Evolutionary conservation across 1,140 invertebrate genomes (phyloP).

Genomic region (Chrysoperla carnea): DNA sequence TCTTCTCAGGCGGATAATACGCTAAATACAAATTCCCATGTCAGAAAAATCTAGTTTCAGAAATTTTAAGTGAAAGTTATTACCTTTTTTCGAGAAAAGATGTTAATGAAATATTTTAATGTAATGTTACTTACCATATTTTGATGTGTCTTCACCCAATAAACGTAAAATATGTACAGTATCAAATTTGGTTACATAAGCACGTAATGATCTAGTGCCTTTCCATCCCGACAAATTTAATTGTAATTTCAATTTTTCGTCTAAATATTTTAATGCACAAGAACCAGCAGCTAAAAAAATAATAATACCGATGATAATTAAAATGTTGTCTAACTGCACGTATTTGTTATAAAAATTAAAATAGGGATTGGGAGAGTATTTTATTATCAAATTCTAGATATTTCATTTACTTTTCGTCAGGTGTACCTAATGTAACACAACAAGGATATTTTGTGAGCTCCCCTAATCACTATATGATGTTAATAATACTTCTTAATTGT

Average conservation of each 20-base stretch:
- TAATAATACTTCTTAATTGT: no score
- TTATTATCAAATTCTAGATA: no score
- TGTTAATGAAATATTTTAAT: no score
- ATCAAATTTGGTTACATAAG: slow-evolving; percentile 68
- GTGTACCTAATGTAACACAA: no score
- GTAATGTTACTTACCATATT: slow-evolving; percentile 51
- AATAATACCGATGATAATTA: slow-evolving; percentile 3
- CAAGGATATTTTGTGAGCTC: no score
- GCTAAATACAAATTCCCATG: no score
- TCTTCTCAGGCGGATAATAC: no score
- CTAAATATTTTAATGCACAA: slow-evolving; percentile 53
- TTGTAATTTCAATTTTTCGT: slow-evolving; percentile 30
- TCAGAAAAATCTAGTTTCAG: no score
- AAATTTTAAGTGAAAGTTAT: no score
- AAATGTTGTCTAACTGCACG: slow-evolving; percentile 1
- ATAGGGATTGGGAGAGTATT: neutral
- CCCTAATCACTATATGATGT: no score
- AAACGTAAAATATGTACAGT: slow-evolving; percentile 71
- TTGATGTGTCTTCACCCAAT: slow-evolving; percentile 63
- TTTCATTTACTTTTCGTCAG: no score
- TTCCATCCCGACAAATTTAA: slow-evolving; percentile 77
- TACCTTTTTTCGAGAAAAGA: no score
- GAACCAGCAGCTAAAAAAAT: slow-evolving; percentile 43
- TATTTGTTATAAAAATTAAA: neutral
- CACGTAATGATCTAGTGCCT: slow-evolving; percentile 68